Evolutionary conservation across 2,888 invertebrate species (phyloP), one percentile per base, ranked within the genome.

Genomic region (Phragmatobia fuliginosa): DNA sequence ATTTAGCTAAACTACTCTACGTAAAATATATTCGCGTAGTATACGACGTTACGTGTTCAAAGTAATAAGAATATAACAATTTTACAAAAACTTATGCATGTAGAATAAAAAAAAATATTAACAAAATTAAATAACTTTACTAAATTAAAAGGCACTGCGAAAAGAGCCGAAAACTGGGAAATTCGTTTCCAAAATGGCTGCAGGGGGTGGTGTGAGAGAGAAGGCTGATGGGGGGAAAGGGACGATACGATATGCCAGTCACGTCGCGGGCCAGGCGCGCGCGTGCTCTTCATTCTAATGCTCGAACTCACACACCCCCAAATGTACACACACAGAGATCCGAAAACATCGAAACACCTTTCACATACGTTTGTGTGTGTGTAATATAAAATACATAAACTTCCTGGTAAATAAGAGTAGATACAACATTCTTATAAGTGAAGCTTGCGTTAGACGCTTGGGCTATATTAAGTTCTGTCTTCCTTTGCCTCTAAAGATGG

Each of bases 231-330:
- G 87, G 92, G 93, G 92, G 92, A 92, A 93, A 92, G 90, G 93
- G 94, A 92, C 91, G 92, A 90, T 92, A 90, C 91, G 92, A 90
- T 89, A 95, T 95, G 95, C 95, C 88, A 88, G 95, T 95, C 95
- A 95, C 95, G 95, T 95, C 87, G 84, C 90, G 90, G 92, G 92
- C 91, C 89, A 92, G 92, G 93, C 93, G 90, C 92, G 94, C 92
- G 92, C 94, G 95, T 94, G 94, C 91, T 91, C 87, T 87, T 88
- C 94, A 94, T 94, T 89, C 94, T 93, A 94, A 95, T 94, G 91
- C 86, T 82, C 82, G 89, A 90, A 90, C 92, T 87, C 93, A 92
- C 91, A 91, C 90, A 89, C 87, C 87, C 88, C 85, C 85, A 81
- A 78, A 85, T 78, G 65, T 81, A 83, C 90, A 85, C 91, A 89